Conservation (phyloP, 2,888 invertebrate species). For the Philereme transversata region DNA sequence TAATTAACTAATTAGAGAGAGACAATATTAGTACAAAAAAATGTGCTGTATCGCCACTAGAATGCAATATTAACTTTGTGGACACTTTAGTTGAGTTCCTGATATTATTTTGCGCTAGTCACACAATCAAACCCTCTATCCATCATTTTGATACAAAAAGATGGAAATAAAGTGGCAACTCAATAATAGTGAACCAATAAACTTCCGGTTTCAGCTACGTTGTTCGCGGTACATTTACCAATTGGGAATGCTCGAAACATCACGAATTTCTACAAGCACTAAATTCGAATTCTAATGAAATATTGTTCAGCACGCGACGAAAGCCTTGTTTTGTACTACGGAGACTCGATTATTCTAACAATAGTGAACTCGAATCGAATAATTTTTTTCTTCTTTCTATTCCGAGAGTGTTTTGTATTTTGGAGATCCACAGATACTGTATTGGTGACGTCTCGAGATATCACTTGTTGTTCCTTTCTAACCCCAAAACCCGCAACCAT, state of each 20-base stretch:
- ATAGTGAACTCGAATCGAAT: constrained; percentile 10
- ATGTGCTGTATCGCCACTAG: no score
- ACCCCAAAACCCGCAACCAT: no score
- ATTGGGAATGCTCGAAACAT: constrained; percentile 38
- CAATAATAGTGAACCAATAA: constrained; percentile 25
- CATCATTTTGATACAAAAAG: not conserved
- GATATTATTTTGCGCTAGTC: not conserved
- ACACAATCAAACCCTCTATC: not conserved
- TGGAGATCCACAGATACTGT: no score
- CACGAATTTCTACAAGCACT: constrained; percentile 48
- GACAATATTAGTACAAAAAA: no score
- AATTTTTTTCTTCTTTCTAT: not conserved
- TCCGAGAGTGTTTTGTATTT: no score
- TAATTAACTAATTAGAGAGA: no score
- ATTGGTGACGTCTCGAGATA: no score
- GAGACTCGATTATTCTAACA: constrained; percentile 35
- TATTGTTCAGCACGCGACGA: constrained; percentile 53
- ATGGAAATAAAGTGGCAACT: constrained; percentile 2
- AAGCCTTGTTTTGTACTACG: constrained; percentile 40
- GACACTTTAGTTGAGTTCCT: no score
- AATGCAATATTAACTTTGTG: no score
- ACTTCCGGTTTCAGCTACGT: constrained; percentile 29
- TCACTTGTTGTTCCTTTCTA: no score
- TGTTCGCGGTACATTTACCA: constrained; percentile 32
- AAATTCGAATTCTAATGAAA: constrained; percentile 55